These are phyloP conservation scores for Apolygus lucorum DNA, from an alignment of 1,140 invertebrate species.

Conservation along the genomic window DNA sequence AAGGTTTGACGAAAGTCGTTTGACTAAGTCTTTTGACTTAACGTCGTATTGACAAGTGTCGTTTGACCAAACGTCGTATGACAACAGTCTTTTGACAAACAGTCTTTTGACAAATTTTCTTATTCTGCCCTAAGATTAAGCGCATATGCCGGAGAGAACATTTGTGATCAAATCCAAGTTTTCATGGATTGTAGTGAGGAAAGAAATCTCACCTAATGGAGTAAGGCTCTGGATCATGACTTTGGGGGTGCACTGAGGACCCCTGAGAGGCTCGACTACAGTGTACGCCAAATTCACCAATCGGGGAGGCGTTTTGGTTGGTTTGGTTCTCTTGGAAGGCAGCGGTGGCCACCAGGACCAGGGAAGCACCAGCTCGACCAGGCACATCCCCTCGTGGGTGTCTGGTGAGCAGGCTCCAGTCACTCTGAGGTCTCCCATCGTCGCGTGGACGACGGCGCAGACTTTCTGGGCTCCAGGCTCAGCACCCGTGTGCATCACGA, in stretches of 20 bases:
- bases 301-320: constrained; percentile 54
- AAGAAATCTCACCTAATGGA: constrained; percentile 39
- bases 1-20: too few species aligned
- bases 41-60: too few species aligned
- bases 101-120: too few species aligned
- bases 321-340: constrained; percentile 39
- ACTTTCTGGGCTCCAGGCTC: constrained; percentile 60
- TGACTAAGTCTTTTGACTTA: too few species aligned
- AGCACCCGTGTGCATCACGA: constrained; percentile 80
- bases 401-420: constrained; percentile 78
- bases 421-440: constrained; percentile 46
- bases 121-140: too few species aligned
- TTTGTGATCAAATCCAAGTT: too few species aligned
- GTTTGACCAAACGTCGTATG: too few species aligned
- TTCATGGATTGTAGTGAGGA: too few species aligned
- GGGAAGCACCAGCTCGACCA: constrained; percentile 69
- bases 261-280: constrained; percentile 59
- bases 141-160: too few species aligned
- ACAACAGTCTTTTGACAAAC: too few species aligned
- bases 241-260: constrained; percentile 52
- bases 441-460: constrained; percentile 65
- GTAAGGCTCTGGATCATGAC: constrained; percentile 70
- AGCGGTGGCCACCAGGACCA: constrained; percentile 78
- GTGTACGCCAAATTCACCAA: constrained; percentile 71
- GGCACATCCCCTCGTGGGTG: constrained; percentile 78